Conservation (phyloP, 2,113 vertebrate species). For the Alexandromys fortis region DNA sequence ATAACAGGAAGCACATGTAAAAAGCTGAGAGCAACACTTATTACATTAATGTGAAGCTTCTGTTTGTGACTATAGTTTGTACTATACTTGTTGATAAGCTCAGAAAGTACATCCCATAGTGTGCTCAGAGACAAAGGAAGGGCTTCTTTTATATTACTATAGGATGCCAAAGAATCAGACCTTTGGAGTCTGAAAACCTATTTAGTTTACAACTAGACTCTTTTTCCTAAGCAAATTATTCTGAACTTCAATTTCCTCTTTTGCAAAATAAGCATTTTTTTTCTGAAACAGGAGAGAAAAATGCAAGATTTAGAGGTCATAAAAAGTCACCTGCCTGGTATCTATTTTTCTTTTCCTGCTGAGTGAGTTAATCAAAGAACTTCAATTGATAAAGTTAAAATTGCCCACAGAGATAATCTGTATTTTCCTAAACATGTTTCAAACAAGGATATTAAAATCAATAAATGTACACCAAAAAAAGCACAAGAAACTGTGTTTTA, state of each 20-base stretch:
- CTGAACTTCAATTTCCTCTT: slow-evolving; percentile 3
- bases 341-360: background rate
- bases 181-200: background rate
- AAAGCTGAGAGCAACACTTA: background rate
- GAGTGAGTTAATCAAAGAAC: background rate
- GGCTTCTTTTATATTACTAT: background rate
- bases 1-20: background rate
- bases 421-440: background rate
- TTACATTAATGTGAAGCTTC: background rate
- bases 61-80: background rate
- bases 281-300: background rate
- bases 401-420: background rate
- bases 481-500: background rate
- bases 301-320: background rate
- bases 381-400: background rate
- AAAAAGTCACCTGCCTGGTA: background rate
- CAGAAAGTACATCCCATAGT: background rate
- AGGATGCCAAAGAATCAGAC: background rate
- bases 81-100: background rate
- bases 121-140: background rate
- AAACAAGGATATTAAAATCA: background rate
- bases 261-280: background rate
- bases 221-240: background rate
- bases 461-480: background rate
- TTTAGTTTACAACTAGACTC: background rate